Evolutionary conservation across 1,140 invertebrate genomes (phyloP).

Genomic region (Bombyx mandarina): DNA sequence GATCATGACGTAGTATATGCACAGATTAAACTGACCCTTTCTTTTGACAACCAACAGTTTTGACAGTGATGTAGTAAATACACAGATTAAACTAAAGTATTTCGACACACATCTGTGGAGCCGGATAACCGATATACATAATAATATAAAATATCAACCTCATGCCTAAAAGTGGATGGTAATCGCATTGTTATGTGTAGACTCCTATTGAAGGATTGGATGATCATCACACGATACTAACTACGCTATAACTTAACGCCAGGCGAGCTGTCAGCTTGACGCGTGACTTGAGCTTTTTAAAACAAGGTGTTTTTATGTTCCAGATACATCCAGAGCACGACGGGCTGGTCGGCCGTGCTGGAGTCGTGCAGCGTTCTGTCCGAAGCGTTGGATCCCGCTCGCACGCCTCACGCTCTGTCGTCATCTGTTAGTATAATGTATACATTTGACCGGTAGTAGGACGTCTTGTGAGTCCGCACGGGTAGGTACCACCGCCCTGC

Average conservation of each 20-base stretch:
- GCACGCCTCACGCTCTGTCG: slow-evolving; percentile 39
- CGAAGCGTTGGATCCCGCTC: slow-evolving; percentile 49
- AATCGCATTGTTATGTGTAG: background rate
- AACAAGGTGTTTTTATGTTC: slow-evolving; percentile 6
- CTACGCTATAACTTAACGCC: background rate
- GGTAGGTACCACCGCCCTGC: no score
- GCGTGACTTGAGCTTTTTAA: background rate
- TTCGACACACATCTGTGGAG: no score
- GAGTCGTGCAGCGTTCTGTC: slow-evolving; percentile 43
- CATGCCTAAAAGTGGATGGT: background rate
- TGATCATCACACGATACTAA: background rate
- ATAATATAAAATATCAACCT: no score
- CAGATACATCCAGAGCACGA: slow-evolving; percentile 48
- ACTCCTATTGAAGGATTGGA: background rate
- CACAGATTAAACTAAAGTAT: no score
- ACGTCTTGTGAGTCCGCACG: no score
- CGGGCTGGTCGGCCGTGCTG: slow-evolving; percentile 44
- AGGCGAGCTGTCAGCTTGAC: no score
- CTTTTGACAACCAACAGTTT: no score
- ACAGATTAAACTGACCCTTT: no score
- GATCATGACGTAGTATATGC: no score
- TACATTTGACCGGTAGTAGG: background rate
- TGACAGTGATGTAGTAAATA: no score
- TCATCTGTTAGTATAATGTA: slow-evolving; percentile 33
- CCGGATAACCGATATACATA: no score